phyloP scores from a whole-genome alignment of 2,113 vertebrate species.

The Agelaius phoeniceus region DNA sequence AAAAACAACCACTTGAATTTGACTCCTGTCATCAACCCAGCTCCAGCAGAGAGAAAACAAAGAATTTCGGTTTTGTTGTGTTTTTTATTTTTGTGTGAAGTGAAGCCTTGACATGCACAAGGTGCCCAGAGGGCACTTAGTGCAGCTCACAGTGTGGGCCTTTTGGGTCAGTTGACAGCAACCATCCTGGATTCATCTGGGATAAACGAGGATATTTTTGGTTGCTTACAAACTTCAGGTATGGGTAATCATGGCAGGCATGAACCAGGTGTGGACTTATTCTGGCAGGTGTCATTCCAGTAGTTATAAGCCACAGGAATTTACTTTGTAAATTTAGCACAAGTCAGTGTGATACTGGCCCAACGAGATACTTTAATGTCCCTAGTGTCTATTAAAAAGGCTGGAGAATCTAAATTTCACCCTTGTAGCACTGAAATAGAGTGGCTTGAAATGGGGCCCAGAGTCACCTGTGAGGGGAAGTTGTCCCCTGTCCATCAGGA shows the following conservation, averaged over 20 bases:
- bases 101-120: neutral
- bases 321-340: neutral
- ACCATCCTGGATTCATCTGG: neutral
- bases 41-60: neutral
- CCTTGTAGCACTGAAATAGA: neutral
- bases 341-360: neutral
- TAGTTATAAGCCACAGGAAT: neutral
- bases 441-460: neutral
- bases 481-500: neutral
- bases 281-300: neutral
- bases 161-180: neutral
- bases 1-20: neutral
- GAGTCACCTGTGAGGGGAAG: fast-evolving
- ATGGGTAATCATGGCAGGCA: fast-evolving
- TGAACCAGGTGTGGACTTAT: neutral
- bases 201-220: neutral
- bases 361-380: neutral
- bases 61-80: neutral
- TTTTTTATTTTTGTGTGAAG: neutral
- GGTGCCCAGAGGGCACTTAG: neutral
- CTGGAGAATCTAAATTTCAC: neutral
- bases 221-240: neutral
- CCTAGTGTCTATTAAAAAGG: neutral
- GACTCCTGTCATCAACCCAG: neutral
- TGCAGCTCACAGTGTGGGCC: neutral